phyloP scores from a whole-genome alignment of 2,113 vertebrate genomes.

The Pygoscelis adeliae region DNA sequence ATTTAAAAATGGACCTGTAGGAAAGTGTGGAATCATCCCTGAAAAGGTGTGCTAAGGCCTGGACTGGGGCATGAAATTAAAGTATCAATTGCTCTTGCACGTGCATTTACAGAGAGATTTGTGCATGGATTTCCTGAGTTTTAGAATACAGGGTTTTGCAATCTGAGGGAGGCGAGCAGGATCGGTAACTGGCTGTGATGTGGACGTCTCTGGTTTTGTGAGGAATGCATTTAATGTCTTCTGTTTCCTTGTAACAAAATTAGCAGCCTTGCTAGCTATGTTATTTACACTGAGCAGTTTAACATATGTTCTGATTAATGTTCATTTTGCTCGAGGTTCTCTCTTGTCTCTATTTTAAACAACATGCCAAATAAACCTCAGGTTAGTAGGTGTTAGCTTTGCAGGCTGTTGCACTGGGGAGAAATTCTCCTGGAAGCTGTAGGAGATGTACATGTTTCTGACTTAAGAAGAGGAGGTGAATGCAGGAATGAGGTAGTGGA shows the following conservation, averaged over 20 bases:
- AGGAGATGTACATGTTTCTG: neutral
- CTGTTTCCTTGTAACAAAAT: neutral
- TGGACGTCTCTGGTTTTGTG: neutral
- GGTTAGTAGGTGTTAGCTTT: neutral
- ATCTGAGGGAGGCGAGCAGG: neutral
- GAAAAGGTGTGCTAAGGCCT: neutral
- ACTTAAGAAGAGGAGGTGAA: fast-evolving
- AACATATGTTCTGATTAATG: neutral
- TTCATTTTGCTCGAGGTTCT: neutral
- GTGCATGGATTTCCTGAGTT: neutral
- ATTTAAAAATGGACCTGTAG: neutral
- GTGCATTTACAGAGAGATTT: neutral
- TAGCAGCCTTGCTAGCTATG: neutral
- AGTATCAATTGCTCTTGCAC: neutral
- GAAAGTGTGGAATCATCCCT: neutral
- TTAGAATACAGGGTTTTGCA: fast-evolving
- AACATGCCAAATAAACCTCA: neutral
- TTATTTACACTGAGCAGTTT: neutral
- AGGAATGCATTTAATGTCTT: neutral
- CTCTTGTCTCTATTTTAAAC: neutral
- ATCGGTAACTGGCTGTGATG: neutral
- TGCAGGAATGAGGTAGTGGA: neutral
- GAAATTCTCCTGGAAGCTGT: neutral
- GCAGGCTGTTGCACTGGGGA: neutral
- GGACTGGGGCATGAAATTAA: neutral